These are phyloP conservation scores for Actinia equina DNA, from an alignment of 64 coral and sea anemone genomes.

Conservation along the genomic window DNA sequence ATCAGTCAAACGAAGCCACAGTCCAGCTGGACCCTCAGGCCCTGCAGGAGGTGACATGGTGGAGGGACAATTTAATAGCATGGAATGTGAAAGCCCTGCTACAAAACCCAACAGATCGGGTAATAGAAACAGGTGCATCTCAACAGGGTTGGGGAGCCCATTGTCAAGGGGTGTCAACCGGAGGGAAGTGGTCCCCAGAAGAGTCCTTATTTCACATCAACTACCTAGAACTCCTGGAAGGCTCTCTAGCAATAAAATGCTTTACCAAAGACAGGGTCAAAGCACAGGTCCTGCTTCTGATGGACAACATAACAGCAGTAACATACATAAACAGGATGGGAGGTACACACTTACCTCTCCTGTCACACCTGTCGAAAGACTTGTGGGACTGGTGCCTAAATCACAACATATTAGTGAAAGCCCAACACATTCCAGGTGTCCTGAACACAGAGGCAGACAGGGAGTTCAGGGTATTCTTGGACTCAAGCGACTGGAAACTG, in stretches of 20 bases:
- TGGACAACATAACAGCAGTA: slow-evolving; percentile 28
- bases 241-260: slow-evolving; percentile 15
- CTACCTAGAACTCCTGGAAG: slow-evolving; percentile 24
- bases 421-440: slow-evolving; percentile 5
- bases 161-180: slow-evolving; percentile 43
- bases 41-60: slow-evolving; percentile 56
- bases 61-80: slow-evolving; percentile 66
- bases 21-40: slow-evolving; percentile 23
- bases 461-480: slow-evolving; percentile 22
- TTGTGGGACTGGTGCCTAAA: slow-evolving; percentile 33
- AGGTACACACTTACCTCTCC: slow-evolving; percentile 3
- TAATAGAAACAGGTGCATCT: slow-evolving; percentile 54
- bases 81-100: slow-evolving; percentile 62
- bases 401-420: not conserved
- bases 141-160: slow-evolving; percentile 42
- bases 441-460: slow-evolving; percentile 26
- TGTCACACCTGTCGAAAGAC: not conserved
- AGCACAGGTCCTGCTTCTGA: not conserved
- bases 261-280: slow-evolving; percentile 21
- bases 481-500: slow-evolving; percentile 31
- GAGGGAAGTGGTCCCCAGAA: slow-evolving; percentile 20
- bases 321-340: slow-evolving; percentile 43
- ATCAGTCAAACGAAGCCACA: not conserved
- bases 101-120: slow-evolving; percentile 12
- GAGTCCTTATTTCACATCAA: slow-evolving; percentile 33